Evolutionary conservation across 2,113 vertebrate species (phyloP), one percentile per base, ranked within the genome.

Genomic region (Podiceps cristatus): DNA sequence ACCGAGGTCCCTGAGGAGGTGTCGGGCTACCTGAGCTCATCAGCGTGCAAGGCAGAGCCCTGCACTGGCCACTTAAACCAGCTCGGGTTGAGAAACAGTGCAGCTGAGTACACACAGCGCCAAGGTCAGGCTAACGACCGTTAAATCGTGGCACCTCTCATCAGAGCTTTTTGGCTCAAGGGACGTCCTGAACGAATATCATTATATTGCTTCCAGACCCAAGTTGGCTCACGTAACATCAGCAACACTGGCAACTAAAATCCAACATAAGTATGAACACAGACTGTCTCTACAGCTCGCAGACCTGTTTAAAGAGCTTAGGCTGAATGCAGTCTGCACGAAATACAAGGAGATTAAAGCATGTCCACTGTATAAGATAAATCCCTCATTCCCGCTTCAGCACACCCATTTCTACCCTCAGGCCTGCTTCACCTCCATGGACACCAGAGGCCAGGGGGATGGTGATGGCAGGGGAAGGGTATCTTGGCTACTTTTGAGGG

Each of bases 161-260:
- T 45, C 49, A 49, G 37, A 90, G 47, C 17, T 91, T 80, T 94
- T 44, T 62, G 31, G 55, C 74, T 85, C 9, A 1, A 90, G 73
- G 37, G 40, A 31, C 2, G 0, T 63, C 42, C 89, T 77, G 40
- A 7, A 10, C 10, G 13, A 86, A 47, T 74, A 58, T 8, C 11
- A 58, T 28, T 91, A 37, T n/a, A 67, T 4, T 59, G n/a, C 68
- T 59, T 89, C 56, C 72, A 74, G 45, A 84, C 7, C 24, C 52
- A 89, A 78, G 42, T 4, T 74, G 52, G 35, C 55, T 86, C 3
- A 1, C 25, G 23, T 71, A 78, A 28, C 18, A 55, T 72, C 63
- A 95, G 35, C 77, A 89, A 62, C 31, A 33, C 28, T 31, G 45
- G 50, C 47, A 86, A 81, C 60, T 59, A 89, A 86, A 91, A 80